These are phyloP conservation scores for Lepetodrilus schrolli DNA, from an alignment of 2,888 invertebrate genomes.

Conservation along the genomic window DNA sequence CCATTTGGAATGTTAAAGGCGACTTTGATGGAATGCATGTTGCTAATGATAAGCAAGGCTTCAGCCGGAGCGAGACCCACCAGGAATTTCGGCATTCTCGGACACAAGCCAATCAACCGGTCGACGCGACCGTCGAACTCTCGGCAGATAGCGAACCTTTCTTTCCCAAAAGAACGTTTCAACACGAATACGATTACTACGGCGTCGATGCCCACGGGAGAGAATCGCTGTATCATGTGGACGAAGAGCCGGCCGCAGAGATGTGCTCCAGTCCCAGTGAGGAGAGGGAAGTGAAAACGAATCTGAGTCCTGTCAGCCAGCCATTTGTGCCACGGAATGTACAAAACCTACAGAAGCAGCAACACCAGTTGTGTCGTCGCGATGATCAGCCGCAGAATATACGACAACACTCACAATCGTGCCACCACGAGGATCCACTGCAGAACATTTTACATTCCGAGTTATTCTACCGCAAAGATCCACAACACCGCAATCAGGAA, in stretches of 20 bases:
- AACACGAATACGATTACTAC: neutral
- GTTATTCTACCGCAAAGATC: no score
- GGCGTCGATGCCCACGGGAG: neutral
- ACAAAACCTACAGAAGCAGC: no score
- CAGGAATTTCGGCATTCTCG: neutral
- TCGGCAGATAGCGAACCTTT: conserved; percentile 7
- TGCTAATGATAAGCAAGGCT: neutral
- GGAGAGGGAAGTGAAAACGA: neutral
- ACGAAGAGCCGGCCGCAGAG: neutral
- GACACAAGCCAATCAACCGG: no score
- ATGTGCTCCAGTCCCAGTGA: neutral
- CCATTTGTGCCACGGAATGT: neutral
- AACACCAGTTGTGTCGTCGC: no score
- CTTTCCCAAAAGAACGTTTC: neutral
- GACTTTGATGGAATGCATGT: neutral
- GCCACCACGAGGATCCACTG: no score
- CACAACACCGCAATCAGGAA: no score
- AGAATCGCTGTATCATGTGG: neutral
- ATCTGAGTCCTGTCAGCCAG: neutral
- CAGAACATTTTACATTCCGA: no score
- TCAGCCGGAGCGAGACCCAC: conserved; percentile 13
- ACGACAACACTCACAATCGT: no score
- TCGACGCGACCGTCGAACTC: neutral
- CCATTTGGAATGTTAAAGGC: neutral
- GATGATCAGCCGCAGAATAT: no score